phyloP scores from a whole-genome alignment of 2,888 invertebrate genomes.

The Amitus sp. region DNA sequence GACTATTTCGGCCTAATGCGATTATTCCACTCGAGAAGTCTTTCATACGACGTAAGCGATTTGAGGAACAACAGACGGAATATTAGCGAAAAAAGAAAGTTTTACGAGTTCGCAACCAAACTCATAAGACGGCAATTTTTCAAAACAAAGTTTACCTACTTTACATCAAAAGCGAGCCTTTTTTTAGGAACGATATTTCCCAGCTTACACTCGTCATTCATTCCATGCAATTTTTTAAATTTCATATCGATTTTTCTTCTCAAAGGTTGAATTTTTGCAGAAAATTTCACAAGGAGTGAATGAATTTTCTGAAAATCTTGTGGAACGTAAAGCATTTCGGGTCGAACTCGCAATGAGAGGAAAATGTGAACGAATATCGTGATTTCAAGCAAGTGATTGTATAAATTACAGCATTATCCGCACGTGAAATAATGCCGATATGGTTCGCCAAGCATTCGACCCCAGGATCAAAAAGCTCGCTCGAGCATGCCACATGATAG shows the following conservation, averaged over 20 bases:
- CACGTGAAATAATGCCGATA: conserved; percentile 40
- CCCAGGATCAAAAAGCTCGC: conserved; percentile 34
- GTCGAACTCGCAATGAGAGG: not conserved
- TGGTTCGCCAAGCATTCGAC: conserved; percentile 33
- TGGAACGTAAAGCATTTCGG: not conserved
- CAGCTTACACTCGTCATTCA: not conserved
- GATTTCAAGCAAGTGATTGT: conserved; percentile 33
- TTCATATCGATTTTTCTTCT: too few species aligned
- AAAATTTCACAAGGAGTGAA: too few species aligned
- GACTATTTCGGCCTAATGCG: conserved; percentile 21
- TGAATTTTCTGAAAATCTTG: too few species aligned
- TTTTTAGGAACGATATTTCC: not conserved
- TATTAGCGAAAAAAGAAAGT: not conserved
- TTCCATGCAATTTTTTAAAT: too few species aligned
- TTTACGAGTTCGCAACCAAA: not conserved
- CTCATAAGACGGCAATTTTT: not conserved
- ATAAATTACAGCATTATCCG: conserved; percentile 38
- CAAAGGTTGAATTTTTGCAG: too few species aligned
- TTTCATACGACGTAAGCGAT: not conserved
- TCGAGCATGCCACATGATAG: conserved; percentile 28
- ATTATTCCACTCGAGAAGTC: conserved; percentile 20
- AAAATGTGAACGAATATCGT: not conserved
- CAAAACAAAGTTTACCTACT: not conserved
- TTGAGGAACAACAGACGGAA: not conserved
- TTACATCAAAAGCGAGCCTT: not conserved